Evolutionary conservation across 2,797 vertebrate genomes (phyloP), one percentile per base, ranked within the genome.

Genomic region (Pseudochirops corinnae): DNA sequence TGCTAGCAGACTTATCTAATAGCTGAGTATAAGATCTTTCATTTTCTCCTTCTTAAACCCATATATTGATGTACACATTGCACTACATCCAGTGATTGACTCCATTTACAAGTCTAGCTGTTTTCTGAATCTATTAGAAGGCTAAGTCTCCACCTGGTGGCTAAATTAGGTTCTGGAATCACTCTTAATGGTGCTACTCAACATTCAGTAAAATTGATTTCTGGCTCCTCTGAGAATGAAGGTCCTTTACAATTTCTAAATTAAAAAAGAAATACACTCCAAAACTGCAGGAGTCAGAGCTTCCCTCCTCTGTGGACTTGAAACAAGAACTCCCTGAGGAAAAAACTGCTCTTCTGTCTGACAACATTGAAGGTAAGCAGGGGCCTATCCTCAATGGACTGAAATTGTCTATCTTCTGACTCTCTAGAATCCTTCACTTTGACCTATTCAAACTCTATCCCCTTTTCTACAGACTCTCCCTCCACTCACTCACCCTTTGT

Each of bases 131-230:
- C 26, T 90, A 33, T 46, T 21, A 82, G 74, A 82, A 94, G 93
- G 58, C 28, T 21, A 90, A 24, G 96, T 95, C 97, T 94, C 98
- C 98, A 96, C 33, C 98, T 96, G 57, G 95, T 97, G 97, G 97
- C 91, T 24, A 55, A 46, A 82, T 28, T 31, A 26, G 33, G 96
- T 82, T 95, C 46, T 97, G 94, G 96, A 92, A 0, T 1, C 74
- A 74, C 28, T 50, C 14, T 90, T 56, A 13, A 1, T 10, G 6
- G 29, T 53, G 21, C 0, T 67, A 24, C 6, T 82, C 74, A 24
- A 21, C 18, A 46, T 82, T 46, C 21, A 82, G 74, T 10, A 82
- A 46, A 82, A 74, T 39, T 24, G n/a, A 46, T 46, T 82, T n/a
- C 74, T 46, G 39, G 39, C 21, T 82, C 21, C 39, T 46, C 39